A percentile compares a stretch with the other conserved stretches of the same genome.
These are phyloP conservation scores for Mesoclemmys tuberculata DNA, from an alignment of 2,113 vertebrate genomes.

Conservation along the genomic window DNA sequence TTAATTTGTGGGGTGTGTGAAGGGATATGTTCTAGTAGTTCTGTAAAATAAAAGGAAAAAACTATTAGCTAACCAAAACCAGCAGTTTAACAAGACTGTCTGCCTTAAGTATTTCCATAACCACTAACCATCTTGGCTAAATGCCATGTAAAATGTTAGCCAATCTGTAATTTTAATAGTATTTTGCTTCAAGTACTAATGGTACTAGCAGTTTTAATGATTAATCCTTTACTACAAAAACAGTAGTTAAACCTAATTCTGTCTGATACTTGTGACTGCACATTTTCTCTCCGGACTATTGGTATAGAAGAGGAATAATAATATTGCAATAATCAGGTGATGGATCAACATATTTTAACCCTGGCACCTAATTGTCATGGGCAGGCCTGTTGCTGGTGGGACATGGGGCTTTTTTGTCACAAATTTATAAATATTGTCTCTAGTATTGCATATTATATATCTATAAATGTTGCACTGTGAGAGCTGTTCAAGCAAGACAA, in stretches of 20 bases:
- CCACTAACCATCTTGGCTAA: slow-evolving; percentile 55
- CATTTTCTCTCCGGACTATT: slow-evolving; percentile 41
- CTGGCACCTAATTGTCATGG: not conserved
- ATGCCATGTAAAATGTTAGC: slow-evolving; percentile 37
- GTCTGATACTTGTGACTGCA: slow-evolving; percentile 59
- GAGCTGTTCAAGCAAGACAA: slow-evolving; percentile 10
- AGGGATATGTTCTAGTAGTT: not conserved
- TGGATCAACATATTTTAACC: slow-evolving; percentile 37
- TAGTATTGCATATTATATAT: too few relatives aligned
- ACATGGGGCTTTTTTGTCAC: not conserved
- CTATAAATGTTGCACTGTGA: not conserved
- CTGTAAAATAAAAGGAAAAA: not conserved
- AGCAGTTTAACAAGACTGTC: slow-evolving; percentile 22
- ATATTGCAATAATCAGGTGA: slow-evolving; percentile 38
- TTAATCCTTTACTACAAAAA: slow-evolving; percentile 59
- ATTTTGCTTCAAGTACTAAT: slow-evolving; percentile 54
- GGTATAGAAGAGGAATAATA: slow-evolving; percentile 46
- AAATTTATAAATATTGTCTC: not conserved
- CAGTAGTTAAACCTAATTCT: slow-evolving; percentile 67
- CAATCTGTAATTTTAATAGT: slow-evolving; percentile 51
- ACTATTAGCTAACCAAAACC: slow-evolving; percentile 10
- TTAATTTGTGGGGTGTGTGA: not conserved
- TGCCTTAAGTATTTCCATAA: slow-evolving; percentile 36
- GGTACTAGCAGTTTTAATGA: slow-evolving; percentile 47
- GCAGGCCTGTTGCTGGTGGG: not conserved